Conservation (phyloP, 2,797 vertebrate species). For the Periparus ater region DNA sequence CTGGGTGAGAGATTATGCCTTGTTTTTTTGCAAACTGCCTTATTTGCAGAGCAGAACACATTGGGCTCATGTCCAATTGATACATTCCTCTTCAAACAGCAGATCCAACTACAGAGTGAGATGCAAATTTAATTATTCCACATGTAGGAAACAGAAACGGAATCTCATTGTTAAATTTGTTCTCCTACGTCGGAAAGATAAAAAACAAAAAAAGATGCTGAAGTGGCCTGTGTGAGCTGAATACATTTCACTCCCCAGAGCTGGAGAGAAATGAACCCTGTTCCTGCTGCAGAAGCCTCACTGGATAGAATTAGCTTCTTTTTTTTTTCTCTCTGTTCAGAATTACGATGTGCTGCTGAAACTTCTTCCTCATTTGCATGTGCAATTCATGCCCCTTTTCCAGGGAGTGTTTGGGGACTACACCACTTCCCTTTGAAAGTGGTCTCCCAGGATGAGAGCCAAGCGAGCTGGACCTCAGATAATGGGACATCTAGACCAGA, state of each 20-base stretch:
- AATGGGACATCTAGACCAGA: neutral
- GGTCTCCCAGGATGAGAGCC: neutral
- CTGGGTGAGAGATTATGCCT: constrained; percentile 66
- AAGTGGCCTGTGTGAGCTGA: constrained; percentile 75
- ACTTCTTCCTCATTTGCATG: neutral
- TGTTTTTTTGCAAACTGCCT: constrained; percentile 61
- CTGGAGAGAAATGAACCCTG: constrained; percentile 56
- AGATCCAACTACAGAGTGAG: constrained; percentile 67
- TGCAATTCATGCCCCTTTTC: neutral
- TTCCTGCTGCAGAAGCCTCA: constrained; percentile 31
- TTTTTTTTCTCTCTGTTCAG: neutral
- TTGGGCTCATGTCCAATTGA: constrained; percentile 77
- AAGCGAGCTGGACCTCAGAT: fast-evolving
- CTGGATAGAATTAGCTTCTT: neutral
- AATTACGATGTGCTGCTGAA: neutral
- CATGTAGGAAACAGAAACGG: constrained; percentile 76
- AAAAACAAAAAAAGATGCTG: constrained; percentile 75
- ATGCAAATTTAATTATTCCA: constrained; percentile 82
- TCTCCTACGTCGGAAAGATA: constrained; percentile 73
- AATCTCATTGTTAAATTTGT: constrained; percentile 81
- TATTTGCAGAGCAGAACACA: constrained; percentile 74
- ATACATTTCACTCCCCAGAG: constrained; percentile 68
- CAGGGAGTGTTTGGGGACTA: neutral
- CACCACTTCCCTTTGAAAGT: neutral
- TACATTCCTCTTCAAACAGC: constrained; percentile 75